phyloP scores from a whole-genome alignment of 1,140 invertebrate genomes.

The Schlechtendalia chinensis region DNA sequence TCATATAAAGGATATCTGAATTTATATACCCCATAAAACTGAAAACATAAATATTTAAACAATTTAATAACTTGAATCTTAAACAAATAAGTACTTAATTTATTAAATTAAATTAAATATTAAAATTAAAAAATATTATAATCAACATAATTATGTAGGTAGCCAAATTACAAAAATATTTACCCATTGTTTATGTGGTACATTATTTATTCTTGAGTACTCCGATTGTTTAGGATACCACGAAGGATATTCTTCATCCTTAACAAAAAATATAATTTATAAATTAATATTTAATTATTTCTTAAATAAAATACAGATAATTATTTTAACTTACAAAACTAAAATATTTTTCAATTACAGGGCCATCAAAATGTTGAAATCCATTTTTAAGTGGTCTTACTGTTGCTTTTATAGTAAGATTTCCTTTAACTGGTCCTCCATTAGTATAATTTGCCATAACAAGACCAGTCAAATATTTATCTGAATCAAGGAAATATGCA shows the following conservation, averaged over 20 bases:
- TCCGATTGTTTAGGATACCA: conserved; percentile 62
- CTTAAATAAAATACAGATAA: conserved; percentile 10
- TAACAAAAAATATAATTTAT: conserved; percentile 50
- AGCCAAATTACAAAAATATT: conserved; percentile 55
- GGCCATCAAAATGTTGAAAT: conserved; percentile 51
- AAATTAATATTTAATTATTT: conserved; percentile 15
- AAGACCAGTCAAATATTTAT: conserved; percentile 76
- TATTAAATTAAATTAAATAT: not conserved
- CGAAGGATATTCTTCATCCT: conserved; percentile 74
- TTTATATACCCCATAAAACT: conserved; percentile 84
- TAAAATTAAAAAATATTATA: too few species aligned
- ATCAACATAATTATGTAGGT: not conserved
- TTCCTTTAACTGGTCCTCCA: conserved; percentile 77
- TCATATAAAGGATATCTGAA: conserved; percentile 83
- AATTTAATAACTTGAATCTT: not conserved
- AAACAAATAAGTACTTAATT: not conserved
- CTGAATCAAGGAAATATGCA: conserved; percentile 85
- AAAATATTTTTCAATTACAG: conserved; percentile 68
- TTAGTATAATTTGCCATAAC: conserved; percentile 93
- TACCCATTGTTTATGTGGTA: conserved; percentile 70
- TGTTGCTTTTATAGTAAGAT: conserved; percentile 79
- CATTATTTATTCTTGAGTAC: conserved; percentile 51
- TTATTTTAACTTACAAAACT: conserved; percentile 64
- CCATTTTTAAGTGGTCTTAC: conserved; percentile 64
- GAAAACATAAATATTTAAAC: conserved; percentile 54